Percentiles rank a stretch among this genome's conserved stretches.
These are phyloP conservation scores for Harmothoe impar DNA, from an alignment of 2,888 invertebrate species.

Conservation along the genomic window DNA sequence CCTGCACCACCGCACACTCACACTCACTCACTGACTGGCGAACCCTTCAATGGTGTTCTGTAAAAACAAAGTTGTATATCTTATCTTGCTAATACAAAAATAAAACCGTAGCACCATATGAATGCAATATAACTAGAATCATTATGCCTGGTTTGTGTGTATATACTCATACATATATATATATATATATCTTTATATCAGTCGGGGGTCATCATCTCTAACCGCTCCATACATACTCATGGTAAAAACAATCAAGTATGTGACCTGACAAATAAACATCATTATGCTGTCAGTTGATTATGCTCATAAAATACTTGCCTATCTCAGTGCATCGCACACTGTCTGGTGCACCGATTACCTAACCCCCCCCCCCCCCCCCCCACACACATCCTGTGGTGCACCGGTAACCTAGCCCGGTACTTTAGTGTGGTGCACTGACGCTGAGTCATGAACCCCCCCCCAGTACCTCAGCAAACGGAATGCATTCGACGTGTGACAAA, in stretches of 20 bases:
- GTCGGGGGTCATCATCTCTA: no score
- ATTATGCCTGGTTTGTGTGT: constrained; percentile 15
- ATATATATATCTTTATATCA: no score
- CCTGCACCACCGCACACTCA: no score
- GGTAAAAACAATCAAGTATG: constrained; percentile 14
- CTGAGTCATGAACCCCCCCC: no score
- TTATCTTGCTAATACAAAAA: constrained; percentile 45
- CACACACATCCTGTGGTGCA: no score
- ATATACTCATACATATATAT: background rate
- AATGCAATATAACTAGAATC: constrained; percentile 57
- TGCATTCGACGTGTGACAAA: background rate
- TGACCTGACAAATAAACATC: background rate
- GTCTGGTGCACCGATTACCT: no score
- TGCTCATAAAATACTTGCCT: constrained; percentile 5
- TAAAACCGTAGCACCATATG: constrained; percentile 60
- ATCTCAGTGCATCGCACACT: no score
- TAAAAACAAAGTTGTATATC: background rate
- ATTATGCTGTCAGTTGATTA: constrained; percentile 44
- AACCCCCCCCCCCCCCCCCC: no score
- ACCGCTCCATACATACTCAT: background rate
- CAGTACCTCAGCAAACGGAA: background rate
- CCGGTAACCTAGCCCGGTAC: no score
- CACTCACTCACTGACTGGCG: background rate
- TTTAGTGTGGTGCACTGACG: no score
- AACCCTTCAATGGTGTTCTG: background rate